A percentile compares a stretch with the other conserved stretches of the same genome.
Conservation (phyloP, 2,888 invertebrate species). For the Lasioglossum villosulum region DNA sequence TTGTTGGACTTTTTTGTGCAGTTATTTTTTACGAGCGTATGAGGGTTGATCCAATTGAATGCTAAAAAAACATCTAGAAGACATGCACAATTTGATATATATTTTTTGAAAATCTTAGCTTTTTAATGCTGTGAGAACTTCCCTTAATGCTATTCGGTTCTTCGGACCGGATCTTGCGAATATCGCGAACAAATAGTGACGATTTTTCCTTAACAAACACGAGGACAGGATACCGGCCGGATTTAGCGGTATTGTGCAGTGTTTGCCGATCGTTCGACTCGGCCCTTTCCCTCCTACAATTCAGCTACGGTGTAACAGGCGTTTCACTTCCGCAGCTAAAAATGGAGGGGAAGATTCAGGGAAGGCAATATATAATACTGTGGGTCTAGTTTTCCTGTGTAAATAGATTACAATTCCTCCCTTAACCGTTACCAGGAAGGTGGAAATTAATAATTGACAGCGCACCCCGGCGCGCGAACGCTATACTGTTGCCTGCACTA, state of each 20-base stretch:
- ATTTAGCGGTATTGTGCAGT: conserved; percentile 31
- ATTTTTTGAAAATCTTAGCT: background rate
- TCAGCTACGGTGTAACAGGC: conserved; percentile 25
- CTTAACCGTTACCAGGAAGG: background rate
- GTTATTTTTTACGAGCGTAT: too few relatives aligned
- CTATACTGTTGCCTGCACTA: background rate
- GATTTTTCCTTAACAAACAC: conserved; percentile 37
- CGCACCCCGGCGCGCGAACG: background rate
- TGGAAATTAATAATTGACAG: conserved; percentile 15
- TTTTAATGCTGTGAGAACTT: background rate
- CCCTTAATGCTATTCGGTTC: conserved; percentile 21
- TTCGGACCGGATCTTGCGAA: conserved; percentile 1
- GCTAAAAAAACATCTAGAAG: background rate
- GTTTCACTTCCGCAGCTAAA: conserved; percentile 50
- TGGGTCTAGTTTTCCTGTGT: conserved; percentile 9
- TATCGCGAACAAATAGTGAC: conserved; percentile 20
- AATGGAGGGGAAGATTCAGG: conserved; percentile 34
- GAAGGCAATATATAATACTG: conserved; percentile 7
- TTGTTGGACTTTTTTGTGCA: too few relatives aligned
- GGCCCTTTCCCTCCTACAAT: conserved; percentile 39
- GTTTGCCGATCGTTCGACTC: conserved; percentile 43
- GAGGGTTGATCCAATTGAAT: background rate
- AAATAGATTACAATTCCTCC: conserved; percentile 22
- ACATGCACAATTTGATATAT: background rate
- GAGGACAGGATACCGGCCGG: conserved; percentile 24